A percentile compares a stretch with the other conserved stretches of the same genome.
phyloP scores from a whole-genome alignment of 2,888 invertebrate species.

The Euclidia mi region DNA sequence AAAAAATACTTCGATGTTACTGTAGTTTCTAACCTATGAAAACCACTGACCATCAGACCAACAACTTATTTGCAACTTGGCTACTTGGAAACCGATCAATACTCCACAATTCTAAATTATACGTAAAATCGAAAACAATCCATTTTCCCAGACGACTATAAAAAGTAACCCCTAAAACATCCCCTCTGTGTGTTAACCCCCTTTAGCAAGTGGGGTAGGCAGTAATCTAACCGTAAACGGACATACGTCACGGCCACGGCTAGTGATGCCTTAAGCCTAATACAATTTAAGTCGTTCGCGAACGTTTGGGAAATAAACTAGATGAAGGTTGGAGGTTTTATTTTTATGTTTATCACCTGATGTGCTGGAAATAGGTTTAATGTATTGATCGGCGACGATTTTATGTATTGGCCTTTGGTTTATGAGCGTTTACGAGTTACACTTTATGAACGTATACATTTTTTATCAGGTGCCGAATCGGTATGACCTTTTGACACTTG shows the following conservation, averaged over 20 bases:
- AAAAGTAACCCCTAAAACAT: neutral
- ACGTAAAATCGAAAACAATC: too few species aligned
- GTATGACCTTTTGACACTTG: too few species aligned
- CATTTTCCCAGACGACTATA: too few species aligned
- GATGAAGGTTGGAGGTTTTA: slow-evolving; percentile 9
- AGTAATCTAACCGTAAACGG: slow-evolving; percentile 6
- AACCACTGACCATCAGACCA: too few species aligned
- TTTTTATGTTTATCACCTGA: slow-evolving; percentile 3
- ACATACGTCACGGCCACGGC: slow-evolving; percentile 14
- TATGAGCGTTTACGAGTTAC: too few species aligned
- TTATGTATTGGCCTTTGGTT: neutral
- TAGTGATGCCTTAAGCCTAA: slow-evolving; percentile 19
- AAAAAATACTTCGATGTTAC: too few species aligned
- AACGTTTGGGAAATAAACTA: slow-evolving; percentile 11
- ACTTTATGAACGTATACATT: too few species aligned
- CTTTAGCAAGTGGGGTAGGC: neutral
- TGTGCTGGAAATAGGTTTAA: neutral
- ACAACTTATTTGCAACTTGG: too few species aligned
- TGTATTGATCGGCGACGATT: neutral
- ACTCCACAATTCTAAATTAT: too few species aligned
- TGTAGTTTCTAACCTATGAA: too few species aligned
- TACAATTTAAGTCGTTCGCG: slow-evolving; percentile 16
- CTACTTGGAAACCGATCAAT: too few species aligned
- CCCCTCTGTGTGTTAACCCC: neutral
- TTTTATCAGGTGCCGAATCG: too few species aligned